Evolutionary conservation across 2,888 invertebrate species (phyloP).

Genomic region (Ectemnius continuus): DNA sequence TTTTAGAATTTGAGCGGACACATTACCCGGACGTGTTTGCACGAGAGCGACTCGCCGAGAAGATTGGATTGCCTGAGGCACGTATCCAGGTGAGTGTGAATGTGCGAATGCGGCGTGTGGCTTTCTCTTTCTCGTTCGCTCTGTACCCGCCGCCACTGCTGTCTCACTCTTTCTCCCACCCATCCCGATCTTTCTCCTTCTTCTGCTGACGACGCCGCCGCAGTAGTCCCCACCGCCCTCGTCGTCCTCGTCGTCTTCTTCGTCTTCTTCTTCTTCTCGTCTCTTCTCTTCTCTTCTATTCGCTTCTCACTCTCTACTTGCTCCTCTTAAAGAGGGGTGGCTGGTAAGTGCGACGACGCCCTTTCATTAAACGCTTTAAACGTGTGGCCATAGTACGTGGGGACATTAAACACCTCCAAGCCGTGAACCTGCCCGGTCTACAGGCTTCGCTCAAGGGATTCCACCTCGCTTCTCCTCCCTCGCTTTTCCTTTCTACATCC

Average conservation of each 20-base stretch:
- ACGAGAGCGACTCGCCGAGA: constrained; percentile 95
- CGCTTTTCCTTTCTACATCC: background rate
- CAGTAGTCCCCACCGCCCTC: background rate
- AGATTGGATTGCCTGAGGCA: constrained; percentile 99
- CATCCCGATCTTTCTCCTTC: constrained; percentile 13
- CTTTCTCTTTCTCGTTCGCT: constrained; percentile 63
- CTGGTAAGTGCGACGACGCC: constrained; percentile 62
- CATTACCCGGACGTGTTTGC: constrained; percentile 99
- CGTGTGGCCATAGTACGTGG: constrained; percentile 59
- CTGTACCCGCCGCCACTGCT: constrained; percentile 33
- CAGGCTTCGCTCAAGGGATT: constrained; percentile 40
- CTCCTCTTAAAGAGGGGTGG: constrained; percentile 43
- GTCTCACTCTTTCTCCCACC: constrained; percentile 23
- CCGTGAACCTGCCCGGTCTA: constrained; percentile 32
- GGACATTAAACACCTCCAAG: constrained; percentile 49
- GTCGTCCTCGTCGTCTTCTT: constrained; percentile 10
- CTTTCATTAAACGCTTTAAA: constrained; percentile 67
- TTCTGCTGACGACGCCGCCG: background rate
- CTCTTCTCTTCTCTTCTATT: no score
- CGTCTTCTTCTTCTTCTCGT: constrained; percentile 32
- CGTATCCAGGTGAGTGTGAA: constrained; percentile 96
- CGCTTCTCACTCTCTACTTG: constrained; percentile 38
- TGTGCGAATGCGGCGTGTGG: constrained; percentile 73
- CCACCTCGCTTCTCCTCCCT: constrained; percentile 17
- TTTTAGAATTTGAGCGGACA: constrained; percentile 96